These are phyloP conservation scores for Pelosia muscerda DNA, from an alignment of 2,888 invertebrate species.

Conservation along the genomic window DNA sequence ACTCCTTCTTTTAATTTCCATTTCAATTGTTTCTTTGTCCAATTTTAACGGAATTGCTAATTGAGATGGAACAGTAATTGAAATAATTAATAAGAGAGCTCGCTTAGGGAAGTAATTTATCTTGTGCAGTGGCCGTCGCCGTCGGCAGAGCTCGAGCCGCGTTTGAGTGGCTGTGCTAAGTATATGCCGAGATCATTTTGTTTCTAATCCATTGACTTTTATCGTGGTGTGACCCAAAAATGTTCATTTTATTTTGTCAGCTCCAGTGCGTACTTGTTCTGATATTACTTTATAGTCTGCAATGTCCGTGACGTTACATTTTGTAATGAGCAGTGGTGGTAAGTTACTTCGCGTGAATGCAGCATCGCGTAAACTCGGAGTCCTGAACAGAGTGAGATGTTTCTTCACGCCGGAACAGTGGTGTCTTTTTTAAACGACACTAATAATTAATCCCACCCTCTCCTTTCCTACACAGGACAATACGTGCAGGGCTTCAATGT, in stretches of 20 bases:
- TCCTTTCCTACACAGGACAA: no score
- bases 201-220: neutral
- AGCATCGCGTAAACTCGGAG: no score
- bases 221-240: neutral
- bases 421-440: no score
- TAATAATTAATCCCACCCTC: no score
- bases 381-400: no score
- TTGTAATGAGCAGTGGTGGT: no score
- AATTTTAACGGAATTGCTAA: slow-evolving; percentile 12
- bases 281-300: neutral
- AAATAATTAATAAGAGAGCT: slow-evolving; percentile 17
- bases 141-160: no score
- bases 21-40: slow-evolving; percentile 16
- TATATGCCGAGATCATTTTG: neutral
- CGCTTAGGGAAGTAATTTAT: neutral
- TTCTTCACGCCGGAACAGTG: no score
- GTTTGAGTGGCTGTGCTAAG: neutral
- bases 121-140: neutral
- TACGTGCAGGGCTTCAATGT: no score
- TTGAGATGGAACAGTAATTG: slow-evolving; percentile 16
- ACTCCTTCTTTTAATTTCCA: slow-evolving; percentile 17
- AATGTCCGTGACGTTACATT: neutral
- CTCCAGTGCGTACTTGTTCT: neutral
- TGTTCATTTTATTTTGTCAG: neutral
- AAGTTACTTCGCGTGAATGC: no score